Evolutionary conservation across 2,797 vertebrate species (phyloP), one percentile per base, ranked within the genome.

Genomic region (Myotis myotis): DNA sequence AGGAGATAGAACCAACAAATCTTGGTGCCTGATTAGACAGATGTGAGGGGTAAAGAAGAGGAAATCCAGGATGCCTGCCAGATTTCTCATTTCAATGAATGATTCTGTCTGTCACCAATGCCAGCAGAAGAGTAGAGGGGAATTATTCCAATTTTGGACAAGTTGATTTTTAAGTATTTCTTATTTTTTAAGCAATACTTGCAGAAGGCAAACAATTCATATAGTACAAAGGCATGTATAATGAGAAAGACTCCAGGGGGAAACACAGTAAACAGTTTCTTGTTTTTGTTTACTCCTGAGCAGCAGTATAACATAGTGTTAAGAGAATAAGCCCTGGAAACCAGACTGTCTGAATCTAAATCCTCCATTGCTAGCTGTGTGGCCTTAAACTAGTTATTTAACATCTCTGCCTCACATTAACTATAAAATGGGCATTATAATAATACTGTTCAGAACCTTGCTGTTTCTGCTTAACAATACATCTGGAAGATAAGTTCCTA

Each of bases 81-180:
- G 30, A 70, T 85, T 91, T 93, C 36, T 75, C 57, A 90, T 53
- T 47, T 92, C 60, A 94, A 9, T 15, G 87, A 93, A 80, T 95
- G 10, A 90, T 74, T 89, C 25, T 71, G 30, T 22, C n/a, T 79
- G 22, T 85, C 36, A 85, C 57, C 36, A 91, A 38, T 30, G 76
- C 15, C 8, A 95, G 47, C 33, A 93, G 41, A 62, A 71, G 78
- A 94, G 16, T 28, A 7, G 51, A 88, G 33, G n/a, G 66, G 36
- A 83, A 87, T 74, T 60, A 87, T 23, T 79, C 70, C 44, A 64
- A 51, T 85, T 84, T 91, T 23, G 53, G n/a, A 49, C 38, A 90
- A 30, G 60, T 30, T 79, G 20, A 47, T 64, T 87, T 94, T 93
- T 85, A 91, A 71, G 16, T 68, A 71, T 82, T 82, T 87, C 49